A percentile compares a stretch with the other conserved stretches of the same genome.
These are phyloP conservation scores for Callorhinus ursinus DNA, from an alignment of 2,113 vertebrate species.

Conservation along the genomic window DNA sequence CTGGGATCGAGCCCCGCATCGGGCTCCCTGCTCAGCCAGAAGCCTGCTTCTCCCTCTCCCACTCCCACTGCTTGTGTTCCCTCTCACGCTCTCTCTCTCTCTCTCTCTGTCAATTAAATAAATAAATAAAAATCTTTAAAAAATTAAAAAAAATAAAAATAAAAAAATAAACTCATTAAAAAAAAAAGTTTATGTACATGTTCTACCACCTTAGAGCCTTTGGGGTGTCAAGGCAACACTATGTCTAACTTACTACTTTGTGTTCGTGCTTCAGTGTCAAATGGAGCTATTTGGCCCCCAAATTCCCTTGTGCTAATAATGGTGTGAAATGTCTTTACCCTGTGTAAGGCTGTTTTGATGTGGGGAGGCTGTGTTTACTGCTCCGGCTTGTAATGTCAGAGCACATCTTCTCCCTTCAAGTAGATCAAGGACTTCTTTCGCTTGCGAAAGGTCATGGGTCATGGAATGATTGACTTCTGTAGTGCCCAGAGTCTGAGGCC, in stretches of 20 bases:
- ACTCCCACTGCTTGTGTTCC: too few relatives aligned
- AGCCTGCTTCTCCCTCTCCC: too few relatives aligned
- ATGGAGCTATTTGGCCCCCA: background rate
- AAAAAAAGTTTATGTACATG: background rate
- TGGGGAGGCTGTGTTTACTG: background rate
- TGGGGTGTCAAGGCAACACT: background rate
- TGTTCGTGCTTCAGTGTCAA: background rate
- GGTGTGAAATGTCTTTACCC: background rate
- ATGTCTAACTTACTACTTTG: background rate
- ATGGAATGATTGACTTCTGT: background rate
- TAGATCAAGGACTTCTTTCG: background rate
- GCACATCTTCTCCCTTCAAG: background rate
- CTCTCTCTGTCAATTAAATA: too few relatives aligned
- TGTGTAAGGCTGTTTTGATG: background rate
- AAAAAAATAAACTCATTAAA: too few relatives aligned
- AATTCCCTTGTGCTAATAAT: background rate
- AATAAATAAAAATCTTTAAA: too few relatives aligned
- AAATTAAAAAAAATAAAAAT: too few relatives aligned
- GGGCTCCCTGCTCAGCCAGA: too few relatives aligned
- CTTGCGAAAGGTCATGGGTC: background rate
- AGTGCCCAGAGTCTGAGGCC: background rate
- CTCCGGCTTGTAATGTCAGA: background rate
- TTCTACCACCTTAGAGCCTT: background rate
- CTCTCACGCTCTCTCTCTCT: too few relatives aligned
- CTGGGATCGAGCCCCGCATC: too few relatives aligned